A percentile compares a stretch with the other conserved stretches of the same genome.
Evolutionary conservation across 2,113 vertebrate genomes (phyloP).

Genomic region (Anseranas semipalmata): DNA sequence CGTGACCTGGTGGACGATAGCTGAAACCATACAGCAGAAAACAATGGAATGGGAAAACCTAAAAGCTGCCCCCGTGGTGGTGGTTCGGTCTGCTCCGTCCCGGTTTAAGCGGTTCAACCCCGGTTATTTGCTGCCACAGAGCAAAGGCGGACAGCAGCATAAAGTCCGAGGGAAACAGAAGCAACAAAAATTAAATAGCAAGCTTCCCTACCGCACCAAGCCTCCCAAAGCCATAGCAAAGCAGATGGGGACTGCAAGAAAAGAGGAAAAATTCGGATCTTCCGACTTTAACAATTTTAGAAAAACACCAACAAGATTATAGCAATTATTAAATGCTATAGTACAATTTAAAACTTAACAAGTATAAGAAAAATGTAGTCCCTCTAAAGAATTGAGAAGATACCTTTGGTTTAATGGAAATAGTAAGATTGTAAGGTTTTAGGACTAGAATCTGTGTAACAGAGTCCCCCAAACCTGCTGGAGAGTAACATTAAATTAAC

Average conservation of each 20-base stretch:
- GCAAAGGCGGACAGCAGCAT: not conserved
- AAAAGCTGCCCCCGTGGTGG: not conserved
- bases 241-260: not conserved
- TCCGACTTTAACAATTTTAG: too few species aligned
- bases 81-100: not conserved
- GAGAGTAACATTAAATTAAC: not conserved
- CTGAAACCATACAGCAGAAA: not conserved
- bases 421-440: not conserved
- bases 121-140: not conserved
- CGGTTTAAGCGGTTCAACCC: not conserved
- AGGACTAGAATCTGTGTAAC: not conserved
- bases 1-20: accelerated
- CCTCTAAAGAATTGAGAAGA: not conserved
- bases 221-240: not conserved
- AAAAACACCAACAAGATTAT: not conserved
- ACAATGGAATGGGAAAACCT: accelerated
- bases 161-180: not conserved
- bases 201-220: too few species aligned
- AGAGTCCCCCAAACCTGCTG: not conserved
- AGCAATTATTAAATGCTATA: accelerated
- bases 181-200: not conserved
- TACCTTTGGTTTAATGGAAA: not conserved
- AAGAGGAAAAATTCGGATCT: accelerated
- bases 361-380: too few species aligned
- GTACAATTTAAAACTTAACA: not conserved